Evolutionary conservation across 2,113 vertebrate genomes (phyloP).

Genomic region (Rhodinocichla rosea): DNA sequence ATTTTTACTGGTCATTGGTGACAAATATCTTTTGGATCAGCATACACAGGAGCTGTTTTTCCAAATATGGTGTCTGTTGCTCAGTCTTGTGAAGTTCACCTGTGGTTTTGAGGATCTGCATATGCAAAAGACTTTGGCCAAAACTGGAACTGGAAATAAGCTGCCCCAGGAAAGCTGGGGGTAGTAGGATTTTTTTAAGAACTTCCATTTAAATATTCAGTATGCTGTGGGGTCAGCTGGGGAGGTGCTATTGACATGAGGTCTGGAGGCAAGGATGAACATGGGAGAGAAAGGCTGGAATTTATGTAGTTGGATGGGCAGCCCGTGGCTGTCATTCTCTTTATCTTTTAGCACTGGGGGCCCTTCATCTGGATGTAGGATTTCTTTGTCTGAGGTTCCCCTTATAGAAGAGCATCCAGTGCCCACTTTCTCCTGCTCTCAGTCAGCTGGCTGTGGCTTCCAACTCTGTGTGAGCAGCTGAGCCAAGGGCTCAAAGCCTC

Average conservation of each 20-base stretch:
- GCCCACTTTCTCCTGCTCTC: background rate
- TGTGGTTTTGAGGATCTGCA: background rate
- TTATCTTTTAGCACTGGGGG: background rate
- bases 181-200: background rate
- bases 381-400: background rate
- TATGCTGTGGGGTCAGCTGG: background rate
- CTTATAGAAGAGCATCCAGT: background rate
- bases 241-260: background rate
- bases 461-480: background rate
- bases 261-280: background rate
- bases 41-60: background rate
- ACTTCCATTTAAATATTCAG: background rate
- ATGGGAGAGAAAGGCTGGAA: background rate
- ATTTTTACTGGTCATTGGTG: accelerated
- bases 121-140: background rate
- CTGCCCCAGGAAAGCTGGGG: background rate
- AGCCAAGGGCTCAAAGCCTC: background rate
- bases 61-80: background rate
- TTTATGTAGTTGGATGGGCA: background rate
- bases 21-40: background rate
- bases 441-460: background rate
- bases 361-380: accelerated
- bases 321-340: background rate
- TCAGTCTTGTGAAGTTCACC: background rate
- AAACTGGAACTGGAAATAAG: background rate